Conservation (phyloP, 2,888 invertebrate genomes). For the Dromius quadrimaculatus region DNA sequence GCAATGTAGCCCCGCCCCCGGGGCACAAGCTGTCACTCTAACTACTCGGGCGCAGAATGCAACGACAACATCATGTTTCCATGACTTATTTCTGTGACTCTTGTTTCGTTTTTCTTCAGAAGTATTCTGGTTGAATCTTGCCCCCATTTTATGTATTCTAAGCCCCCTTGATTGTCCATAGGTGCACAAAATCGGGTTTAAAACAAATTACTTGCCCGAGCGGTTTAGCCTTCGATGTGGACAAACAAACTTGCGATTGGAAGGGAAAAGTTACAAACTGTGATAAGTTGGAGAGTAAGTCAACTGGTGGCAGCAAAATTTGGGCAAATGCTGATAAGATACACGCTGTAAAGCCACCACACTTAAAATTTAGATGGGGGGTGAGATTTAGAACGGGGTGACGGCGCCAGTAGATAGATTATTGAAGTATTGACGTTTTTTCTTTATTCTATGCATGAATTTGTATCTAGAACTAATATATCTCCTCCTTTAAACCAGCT, state of each 20-base stretch:
- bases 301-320: slow-evolving; percentile 59
- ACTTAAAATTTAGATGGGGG: background rate
- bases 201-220: slow-evolving; percentile 97
- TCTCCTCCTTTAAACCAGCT: too few relatives aligned
- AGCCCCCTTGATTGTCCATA: slow-evolving; percentile 67
- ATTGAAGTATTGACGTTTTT: too few relatives aligned
- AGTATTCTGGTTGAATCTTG: slow-evolving; percentile 21
- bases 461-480: too few relatives aligned
- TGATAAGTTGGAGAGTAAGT: slow-evolving; percentile 97
- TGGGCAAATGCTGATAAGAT: background rate
- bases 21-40: too few relatives aligned
- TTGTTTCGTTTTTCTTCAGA: too few relatives aligned
- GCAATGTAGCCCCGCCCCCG: too few relatives aligned
- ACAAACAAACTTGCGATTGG: slow-evolving; percentile 99
- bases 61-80: too few relatives aligned
- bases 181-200: slow-evolving; percentile 95
- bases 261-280: slow-evolving; percentile 98
- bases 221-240: slow-evolving; percentile 97
- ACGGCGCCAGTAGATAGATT: slow-evolving; percentile 10
- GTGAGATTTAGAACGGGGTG: too few relatives aligned
- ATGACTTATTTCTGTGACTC: too few relatives aligned
- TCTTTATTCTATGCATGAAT: too few relatives aligned
- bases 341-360: background rate
- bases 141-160: background rate
- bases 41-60: too few relatives aligned